phyloP scores from a whole-genome alignment of 1,140 invertebrate species.

The Dysdera silvatica region DNA sequence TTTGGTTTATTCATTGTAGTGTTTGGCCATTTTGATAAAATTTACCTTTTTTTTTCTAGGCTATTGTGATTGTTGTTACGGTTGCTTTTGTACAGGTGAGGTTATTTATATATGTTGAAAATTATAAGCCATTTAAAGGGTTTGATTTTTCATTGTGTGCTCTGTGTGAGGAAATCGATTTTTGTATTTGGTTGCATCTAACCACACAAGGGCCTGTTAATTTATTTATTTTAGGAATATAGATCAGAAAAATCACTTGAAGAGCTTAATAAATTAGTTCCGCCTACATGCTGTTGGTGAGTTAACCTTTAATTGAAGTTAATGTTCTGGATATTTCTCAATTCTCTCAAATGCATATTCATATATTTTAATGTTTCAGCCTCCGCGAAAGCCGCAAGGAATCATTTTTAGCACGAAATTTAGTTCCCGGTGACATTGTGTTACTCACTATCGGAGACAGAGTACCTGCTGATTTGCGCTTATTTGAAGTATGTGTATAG shows the following conservation, averaged over 20 bases:
- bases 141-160: no score
- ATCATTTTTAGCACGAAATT: slow-evolving; percentile 82
- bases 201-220: background rate
- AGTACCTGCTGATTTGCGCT: slow-evolving; percentile 88
- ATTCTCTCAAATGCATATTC: no score
- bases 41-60: slow-evolving; percentile 47
- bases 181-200: background rate
- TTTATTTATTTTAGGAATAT: slow-evolving; percentile 53
- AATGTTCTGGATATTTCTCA: no score
- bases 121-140: no score
- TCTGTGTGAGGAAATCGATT: background rate
- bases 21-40: background rate
- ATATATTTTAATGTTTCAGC: slow-evolving; percentile 44
- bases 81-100: slow-evolving; percentile 89
- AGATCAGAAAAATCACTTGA: slow-evolving; percentile 98
- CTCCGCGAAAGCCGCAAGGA: slow-evolving; percentile 78
- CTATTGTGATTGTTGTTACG: slow-evolving; percentile 92
- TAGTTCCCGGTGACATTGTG: slow-evolving; percentile 97
- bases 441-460: slow-evolving; percentile 87
- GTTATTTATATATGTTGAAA: slow-evolving; percentile 1
- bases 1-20: no score
- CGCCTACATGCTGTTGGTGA: slow-evolving; percentile 54
- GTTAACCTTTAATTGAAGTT: no score
- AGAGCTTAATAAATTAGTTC: slow-evolving; percentile 95
- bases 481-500: slow-evolving; percentile 66